A percentile compares a stretch with the other conserved stretches of the same genome.
Evolutionary conservation across 2,797 vertebrate species (phyloP).

Genomic region (Argentina silus): DNA sequence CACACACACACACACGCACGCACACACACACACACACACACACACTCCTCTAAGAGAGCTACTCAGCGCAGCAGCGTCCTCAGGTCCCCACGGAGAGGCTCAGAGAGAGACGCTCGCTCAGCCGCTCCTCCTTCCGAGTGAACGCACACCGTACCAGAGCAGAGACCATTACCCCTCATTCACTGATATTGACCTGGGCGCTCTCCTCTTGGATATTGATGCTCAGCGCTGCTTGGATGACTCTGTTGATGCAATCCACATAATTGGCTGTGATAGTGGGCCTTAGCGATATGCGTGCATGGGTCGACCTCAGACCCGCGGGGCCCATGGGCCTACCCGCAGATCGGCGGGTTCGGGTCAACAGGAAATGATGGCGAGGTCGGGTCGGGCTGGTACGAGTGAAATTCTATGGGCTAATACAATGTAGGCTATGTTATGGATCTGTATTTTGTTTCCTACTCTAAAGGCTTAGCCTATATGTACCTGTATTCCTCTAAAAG

Average conservation of each 20-base stretch:
- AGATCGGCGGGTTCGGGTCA: too few species aligned
- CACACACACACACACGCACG: slow-evolving; percentile 32
- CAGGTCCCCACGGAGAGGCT: slow-evolving; percentile 42
- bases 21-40: slow-evolving; percentile 25
- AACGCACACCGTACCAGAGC: slow-evolving; percentile 39
- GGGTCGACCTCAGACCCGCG: slow-evolving; percentile 22
- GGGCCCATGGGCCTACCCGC: slow-evolving; percentile 24
- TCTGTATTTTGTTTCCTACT: too few species aligned
- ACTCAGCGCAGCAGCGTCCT: slow-evolving; percentile 44
- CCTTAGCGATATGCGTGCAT: slow-evolving; percentile 5
- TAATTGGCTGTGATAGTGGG: slow-evolving; percentile 62
- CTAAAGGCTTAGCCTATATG: neutral
- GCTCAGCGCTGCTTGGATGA: slow-evolving; percentile 53
- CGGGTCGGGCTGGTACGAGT: too few species aligned
- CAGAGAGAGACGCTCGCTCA: slow-evolving; percentile 34
- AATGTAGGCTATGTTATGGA: too few species aligned
- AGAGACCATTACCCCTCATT: slow-evolving; percentile 49
- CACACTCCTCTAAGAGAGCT: slow-evolving; percentile 40
- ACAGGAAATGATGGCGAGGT: too few species aligned
- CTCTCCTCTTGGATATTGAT: slow-evolving; percentile 36
- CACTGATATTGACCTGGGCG: slow-evolving; percentile 50
- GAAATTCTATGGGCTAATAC: too few species aligned
- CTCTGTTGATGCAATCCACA: slow-evolving; percentile 56
- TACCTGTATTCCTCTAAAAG: too few species aligned
- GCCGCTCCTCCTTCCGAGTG: slow-evolving; percentile 46